Evolutionary conservation across 2,888 invertebrate genomes (phyloP).

Genomic region (Leucozona laternaria): DNA sequence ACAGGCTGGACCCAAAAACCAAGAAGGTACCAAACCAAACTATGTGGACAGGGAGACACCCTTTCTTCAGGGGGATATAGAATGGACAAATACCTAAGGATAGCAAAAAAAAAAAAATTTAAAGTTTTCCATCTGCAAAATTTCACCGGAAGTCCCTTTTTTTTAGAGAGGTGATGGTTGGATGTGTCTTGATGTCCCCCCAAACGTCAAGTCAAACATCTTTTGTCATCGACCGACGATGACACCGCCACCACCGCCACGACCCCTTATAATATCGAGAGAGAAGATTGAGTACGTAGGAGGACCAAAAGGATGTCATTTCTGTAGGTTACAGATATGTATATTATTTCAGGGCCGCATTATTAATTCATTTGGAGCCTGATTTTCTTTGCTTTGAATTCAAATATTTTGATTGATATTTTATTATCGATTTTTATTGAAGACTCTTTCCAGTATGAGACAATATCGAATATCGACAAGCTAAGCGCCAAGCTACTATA

Average conservation of each 20-base stretch:
- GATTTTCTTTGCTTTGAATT: background rate
- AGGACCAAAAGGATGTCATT: constrained; percentile 51
- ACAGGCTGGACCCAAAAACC: constrained; percentile 65
- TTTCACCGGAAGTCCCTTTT: constrained; percentile 66
- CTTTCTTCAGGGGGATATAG: background rate
- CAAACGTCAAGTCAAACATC: constrained; percentile 73
- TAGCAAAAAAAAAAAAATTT: constrained; percentile 25
- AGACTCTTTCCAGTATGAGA: too few relatives aligned
- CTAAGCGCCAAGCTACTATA: too few relatives aligned
- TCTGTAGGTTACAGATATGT: constrained; percentile 3
- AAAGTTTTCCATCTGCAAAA: constrained; percentile 71
- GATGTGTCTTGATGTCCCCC: constrained; percentile 58
- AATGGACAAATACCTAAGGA: background rate
- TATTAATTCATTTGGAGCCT: background rate
- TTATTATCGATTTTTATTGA: too few relatives aligned
- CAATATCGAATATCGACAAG: too few relatives aligned
- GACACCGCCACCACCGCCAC: background rate
- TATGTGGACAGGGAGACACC: background rate
- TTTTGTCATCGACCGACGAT: constrained; percentile 41
- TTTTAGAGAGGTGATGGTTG: constrained; percentile 3
- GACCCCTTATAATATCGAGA: constrained; percentile 12
- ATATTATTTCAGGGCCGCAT: background rate
- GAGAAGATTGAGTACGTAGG: constrained; percentile 24
- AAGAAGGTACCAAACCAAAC: constrained; percentile 23
- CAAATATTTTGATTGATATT: too few relatives aligned